Evolutionary conservation across 2,888 invertebrate species (phyloP).

Genomic region (Phaedon cochleariae): DNA sequence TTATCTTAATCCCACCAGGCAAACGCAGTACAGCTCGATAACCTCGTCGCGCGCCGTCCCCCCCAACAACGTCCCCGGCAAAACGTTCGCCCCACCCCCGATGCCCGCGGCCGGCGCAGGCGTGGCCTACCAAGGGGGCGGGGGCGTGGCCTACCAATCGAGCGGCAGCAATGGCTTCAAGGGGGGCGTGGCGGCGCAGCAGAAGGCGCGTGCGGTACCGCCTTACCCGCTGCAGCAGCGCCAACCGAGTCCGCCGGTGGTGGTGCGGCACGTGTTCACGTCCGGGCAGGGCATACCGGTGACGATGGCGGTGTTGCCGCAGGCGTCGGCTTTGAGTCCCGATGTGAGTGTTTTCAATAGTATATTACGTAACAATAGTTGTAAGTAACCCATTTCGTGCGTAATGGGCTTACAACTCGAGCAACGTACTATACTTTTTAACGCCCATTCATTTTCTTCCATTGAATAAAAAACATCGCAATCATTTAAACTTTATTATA

Average conservation of each 20-base stretch:
- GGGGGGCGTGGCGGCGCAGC: constrained; percentile 56
- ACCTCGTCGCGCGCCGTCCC: constrained; percentile 55
- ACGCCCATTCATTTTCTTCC: no score
- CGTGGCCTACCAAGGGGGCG: constrained; percentile 35
- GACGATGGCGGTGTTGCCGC: constrained; percentile 66
- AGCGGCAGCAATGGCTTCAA: constrained; percentile 60
- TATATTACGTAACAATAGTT: no score
- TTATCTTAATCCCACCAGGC: constrained; percentile 41
- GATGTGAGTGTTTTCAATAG: constrained; percentile 60
- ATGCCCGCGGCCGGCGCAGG: constrained; percentile 51
- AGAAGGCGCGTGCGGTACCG: constrained; percentile 57
- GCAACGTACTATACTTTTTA: no score
- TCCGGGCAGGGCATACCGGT: constrained; percentile 67
- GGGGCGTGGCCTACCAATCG: constrained; percentile 32
- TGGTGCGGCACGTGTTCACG: constrained; percentile 70
- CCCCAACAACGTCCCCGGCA: constrained; percentile 42
- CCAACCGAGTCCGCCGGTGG: constrained; percentile 69
- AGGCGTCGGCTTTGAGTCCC: constrained; percentile 59
- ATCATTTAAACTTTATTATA: no score
- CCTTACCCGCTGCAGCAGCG: constrained; percentile 62
- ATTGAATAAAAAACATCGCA: no score
- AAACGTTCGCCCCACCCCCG: constrained; percentile 61
- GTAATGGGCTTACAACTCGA: no score
- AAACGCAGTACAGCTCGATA: constrained; percentile 61
- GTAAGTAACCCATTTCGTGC: no score